Conservation (phyloP, 2,797 vertebrate species). For the Tadarida brasiliensis region DNA sequence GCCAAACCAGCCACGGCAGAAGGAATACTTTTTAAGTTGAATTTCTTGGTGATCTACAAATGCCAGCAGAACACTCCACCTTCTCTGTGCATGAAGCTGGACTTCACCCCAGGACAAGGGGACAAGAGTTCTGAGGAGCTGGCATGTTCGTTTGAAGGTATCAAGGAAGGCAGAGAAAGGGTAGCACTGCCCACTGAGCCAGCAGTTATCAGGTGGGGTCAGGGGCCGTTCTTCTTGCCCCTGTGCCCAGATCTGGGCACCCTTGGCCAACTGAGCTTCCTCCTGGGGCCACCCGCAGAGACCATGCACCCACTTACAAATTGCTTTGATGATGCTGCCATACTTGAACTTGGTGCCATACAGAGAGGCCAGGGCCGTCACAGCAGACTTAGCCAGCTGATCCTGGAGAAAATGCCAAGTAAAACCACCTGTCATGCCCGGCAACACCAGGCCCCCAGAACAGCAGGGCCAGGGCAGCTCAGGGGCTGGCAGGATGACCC, state of each 20-base stretch:
- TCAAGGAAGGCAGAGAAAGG: not conserved
- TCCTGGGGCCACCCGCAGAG: not conserved
- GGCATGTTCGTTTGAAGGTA: not conserved
- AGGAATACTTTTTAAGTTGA: not conserved
- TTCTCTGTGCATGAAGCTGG: not conserved
- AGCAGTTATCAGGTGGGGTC: not conserved
- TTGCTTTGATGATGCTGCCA: constrained; percentile 94
- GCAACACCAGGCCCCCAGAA: not conserved
- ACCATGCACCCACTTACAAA: constrained; percentile 91
- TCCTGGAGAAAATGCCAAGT: constrained; percentile 86
- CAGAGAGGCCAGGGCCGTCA: constrained; percentile 91
- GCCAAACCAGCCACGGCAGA: too few relatives aligned
- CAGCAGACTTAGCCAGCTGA: constrained; percentile 88
- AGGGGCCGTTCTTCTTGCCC: not conserved
- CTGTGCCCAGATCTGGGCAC: not conserved
- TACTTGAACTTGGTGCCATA: constrained; percentile 92
- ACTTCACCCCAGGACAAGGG: constrained; percentile 26
- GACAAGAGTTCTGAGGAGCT: not conserved
- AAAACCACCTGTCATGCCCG: not conserved
- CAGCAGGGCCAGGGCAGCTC: not conserved
- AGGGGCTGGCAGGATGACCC: not conserved
- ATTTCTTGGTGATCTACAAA: constrained; percentile 25
- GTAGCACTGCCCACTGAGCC: not conserved
- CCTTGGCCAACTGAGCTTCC: too few relatives aligned
- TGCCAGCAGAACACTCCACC: not conserved